These are phyloP conservation scores for Chrysodeixis includens DNA, from an alignment of 2,888 invertebrate genomes.

Conservation along the genomic window DNA sequence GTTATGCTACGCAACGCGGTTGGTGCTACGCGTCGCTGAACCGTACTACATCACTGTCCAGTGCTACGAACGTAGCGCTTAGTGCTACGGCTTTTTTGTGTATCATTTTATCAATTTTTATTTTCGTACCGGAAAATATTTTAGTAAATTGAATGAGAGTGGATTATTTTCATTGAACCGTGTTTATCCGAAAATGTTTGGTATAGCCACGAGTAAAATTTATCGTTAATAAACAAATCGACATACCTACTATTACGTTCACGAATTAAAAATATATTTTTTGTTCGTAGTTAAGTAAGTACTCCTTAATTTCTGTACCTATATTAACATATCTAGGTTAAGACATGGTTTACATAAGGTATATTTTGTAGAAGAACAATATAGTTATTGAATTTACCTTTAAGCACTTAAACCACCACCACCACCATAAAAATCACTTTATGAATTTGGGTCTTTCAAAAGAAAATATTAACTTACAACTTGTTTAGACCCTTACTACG, in stretches of 20 bases:
- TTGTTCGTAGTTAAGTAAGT: too few relatives aligned
- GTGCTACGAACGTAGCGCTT: constrained; percentile 44
- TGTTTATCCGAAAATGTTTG: neutral
- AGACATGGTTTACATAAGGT: too few relatives aligned
- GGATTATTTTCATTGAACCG: neutral
- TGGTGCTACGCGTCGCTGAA: constrained; percentile 47
- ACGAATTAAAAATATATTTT: too few relatives aligned
- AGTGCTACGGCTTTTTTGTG: constrained; percentile 31
- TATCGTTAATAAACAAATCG: neutral
- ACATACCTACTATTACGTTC: too few relatives aligned
- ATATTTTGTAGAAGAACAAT: too few relatives aligned
- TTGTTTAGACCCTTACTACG: too few relatives aligned
- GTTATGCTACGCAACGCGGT: constrained; percentile 37
- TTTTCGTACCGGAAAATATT: constrained; percentile 12
- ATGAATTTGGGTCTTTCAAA: neutral
- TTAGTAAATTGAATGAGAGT: neutral
- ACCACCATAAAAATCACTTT: neutral
- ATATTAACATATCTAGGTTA: too few relatives aligned
- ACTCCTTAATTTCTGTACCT: too few relatives aligned
- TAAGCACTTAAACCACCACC: too few relatives aligned
- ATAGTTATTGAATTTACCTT: too few relatives aligned
- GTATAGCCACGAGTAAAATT: neutral
- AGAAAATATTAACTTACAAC: too few relatives aligned
- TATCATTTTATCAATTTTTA: constrained; percentile 33
- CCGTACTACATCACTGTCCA: constrained; percentile 51